phyloP scores from a whole-genome alignment of 2,113 vertebrate species.

The Colinus virginianus region DNA sequence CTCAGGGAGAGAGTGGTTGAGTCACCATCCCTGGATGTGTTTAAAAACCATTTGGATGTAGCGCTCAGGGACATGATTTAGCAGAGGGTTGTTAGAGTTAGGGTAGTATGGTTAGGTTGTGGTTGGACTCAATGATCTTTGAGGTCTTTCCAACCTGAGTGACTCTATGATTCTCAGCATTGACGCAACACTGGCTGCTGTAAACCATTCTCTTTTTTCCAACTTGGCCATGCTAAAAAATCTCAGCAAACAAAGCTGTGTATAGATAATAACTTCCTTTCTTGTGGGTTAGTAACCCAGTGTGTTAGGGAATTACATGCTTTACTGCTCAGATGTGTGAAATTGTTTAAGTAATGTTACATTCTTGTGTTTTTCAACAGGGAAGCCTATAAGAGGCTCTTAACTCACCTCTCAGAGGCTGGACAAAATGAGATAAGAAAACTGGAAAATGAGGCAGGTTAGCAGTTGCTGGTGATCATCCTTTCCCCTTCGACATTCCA shows the following conservation, averaged over 20 bases:
- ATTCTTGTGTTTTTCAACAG: constrained; percentile 77
- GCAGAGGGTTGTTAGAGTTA: too few relatives aligned
- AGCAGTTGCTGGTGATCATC: not conserved
- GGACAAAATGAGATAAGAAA: constrained; percentile 90
- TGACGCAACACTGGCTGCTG: not conserved
- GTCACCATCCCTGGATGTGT: too few relatives aligned
- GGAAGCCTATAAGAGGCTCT: constrained; percentile 89
- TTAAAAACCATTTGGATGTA: too few relatives aligned
- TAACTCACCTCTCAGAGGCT: constrained; percentile 86
- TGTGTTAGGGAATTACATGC: not conserved
- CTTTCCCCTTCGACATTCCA: not conserved
- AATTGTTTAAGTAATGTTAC: not conserved
- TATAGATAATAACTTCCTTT: not conserved
- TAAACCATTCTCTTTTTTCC: not conserved
- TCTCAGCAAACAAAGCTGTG: not conserved
- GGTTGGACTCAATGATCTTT: too few relatives aligned
- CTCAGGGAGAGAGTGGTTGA: too few relatives aligned
- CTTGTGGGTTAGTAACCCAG: not conserved
- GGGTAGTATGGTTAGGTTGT: too few relatives aligned
- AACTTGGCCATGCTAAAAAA: not conserved
- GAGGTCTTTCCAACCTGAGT: too few relatives aligned
- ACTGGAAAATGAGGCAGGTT: constrained; percentile 82
- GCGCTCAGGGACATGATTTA: too few relatives aligned
- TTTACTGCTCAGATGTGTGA: not conserved
- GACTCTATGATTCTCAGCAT: not conserved